phyloP scores from a whole-genome alignment of 2,888 invertebrate genomes.

The Chrysolina haemoptera region DNA sequence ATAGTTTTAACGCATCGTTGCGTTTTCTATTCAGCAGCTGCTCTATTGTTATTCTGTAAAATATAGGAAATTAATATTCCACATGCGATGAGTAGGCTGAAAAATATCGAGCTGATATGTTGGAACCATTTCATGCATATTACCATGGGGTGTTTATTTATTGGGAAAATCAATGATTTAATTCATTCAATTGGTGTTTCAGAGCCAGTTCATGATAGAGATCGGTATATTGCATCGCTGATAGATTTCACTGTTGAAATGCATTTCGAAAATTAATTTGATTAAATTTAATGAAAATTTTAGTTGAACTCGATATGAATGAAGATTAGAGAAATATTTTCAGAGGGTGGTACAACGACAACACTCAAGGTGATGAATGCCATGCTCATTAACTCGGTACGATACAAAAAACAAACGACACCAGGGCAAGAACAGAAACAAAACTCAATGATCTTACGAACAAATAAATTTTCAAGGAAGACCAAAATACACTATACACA shows the following conservation, averaged over 20 bases:
- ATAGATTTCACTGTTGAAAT: neutral
- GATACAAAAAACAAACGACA: too few species aligned
- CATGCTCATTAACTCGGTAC: too few species aligned
- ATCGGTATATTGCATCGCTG: neutral
- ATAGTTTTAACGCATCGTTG: slow-evolving; percentile 31
- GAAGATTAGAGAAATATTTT: too few species aligned
- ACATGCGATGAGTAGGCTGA: neutral
- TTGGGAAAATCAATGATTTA: neutral
- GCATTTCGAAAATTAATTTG: neutral
- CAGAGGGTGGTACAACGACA: too few species aligned
- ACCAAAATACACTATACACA: too few species aligned
- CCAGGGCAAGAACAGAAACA: too few species aligned
- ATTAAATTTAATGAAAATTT: neutral
- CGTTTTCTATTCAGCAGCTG: slow-evolving; percentile 22
- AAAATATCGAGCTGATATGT: neutral
- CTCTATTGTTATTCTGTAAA: neutral
- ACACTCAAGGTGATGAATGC: too few species aligned
- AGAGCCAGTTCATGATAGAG: neutral
- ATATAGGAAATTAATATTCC: slow-evolving; percentile 16
- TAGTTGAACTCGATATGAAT: neutral
- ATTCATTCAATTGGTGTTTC: neutral
- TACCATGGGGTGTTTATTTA: neutral
- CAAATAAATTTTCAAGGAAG: too few species aligned
- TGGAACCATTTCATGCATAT: neutral
- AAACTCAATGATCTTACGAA: too few species aligned